Evolutionary conservation across 2,113 vertebrate genomes (phyloP).

Genomic region (Gallinago jamesoni): DNA sequence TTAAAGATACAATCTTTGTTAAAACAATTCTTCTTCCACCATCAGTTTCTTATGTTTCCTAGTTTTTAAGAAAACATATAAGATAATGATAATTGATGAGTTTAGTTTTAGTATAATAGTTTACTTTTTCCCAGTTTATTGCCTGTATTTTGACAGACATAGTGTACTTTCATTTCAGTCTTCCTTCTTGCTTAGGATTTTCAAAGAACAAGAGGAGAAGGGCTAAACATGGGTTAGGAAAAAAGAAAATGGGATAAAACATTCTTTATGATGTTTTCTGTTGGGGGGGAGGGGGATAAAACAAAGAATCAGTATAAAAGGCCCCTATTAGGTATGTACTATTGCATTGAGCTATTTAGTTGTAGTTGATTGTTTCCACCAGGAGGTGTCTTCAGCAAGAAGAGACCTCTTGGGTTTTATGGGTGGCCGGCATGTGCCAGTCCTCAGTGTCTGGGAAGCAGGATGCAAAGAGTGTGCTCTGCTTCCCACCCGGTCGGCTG

Average conservation of each 20-base stretch:
- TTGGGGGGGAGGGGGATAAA: not conserved
- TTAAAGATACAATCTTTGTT: not conserved
- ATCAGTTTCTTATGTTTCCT: not conserved
- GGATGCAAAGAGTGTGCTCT: fast-evolving
- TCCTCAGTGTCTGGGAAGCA: not conserved
- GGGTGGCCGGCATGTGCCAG: fast-evolving
- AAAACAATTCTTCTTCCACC: not conserved
- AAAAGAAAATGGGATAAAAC: not conserved
- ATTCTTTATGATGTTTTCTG: not conserved
- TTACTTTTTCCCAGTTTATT: not conserved
- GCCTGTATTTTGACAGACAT: not conserved
- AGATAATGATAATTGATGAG: not conserved
- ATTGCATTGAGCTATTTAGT: fast-evolving
- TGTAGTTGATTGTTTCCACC: not conserved
- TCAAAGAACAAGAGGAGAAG: not conserved
- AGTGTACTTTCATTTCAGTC: not conserved
- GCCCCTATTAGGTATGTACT: fast-evolving
- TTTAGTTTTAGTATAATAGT: not conserved
- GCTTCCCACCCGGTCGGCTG: not conserved
- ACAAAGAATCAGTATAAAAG: not conserved
- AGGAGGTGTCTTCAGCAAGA: not conserved
- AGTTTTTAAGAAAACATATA: not conserved
- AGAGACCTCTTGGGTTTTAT: not conserved
- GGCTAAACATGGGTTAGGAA: not conserved
- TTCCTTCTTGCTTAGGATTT: not conserved